Evolutionary conservation across 2,888 invertebrate species (phyloP), one percentile per base, ranked within the genome.

Genomic region (Tuberolachnus salignus): DNA sequence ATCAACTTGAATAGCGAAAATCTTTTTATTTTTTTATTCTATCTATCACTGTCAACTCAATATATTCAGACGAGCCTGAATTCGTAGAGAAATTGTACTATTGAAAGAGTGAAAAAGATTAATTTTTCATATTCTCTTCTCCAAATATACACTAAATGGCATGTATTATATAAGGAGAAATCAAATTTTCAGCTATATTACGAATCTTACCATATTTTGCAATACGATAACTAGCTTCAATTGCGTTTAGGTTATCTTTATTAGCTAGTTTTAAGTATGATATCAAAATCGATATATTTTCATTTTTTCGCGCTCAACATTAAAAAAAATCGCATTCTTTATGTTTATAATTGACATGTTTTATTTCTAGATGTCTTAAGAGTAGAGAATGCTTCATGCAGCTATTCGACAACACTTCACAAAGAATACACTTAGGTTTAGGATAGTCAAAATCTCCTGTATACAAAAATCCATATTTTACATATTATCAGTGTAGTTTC

Each of bases 61-160:
- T 55, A 66, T 67, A 42, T 44, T 55, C 55, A 26, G 69, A 70
- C 46, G 23, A 26, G 69, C 78, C n/a, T 34, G 44, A 78, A 78
- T 70, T 69, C 59, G 46, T 10, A 69, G 57, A 57, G 23, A 51
- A 78, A 78, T 51, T 64, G 78, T 78, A 67, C 69, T 78, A 69
- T 78, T 69, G 78, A 78, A 51, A 78, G 57, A 42, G 78, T 57
- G 23, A 78, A 69, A 42, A 3, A 42, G 21, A 55, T 63, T 21
- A 69, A 46, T 75, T 53, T 64, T 53, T 67, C 46, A 66, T 69
- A 14, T 67, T 44, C 49, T 78, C 46, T 94, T 94, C 88, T 90
- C 94, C 86, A 95, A 78, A 57, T 59, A 78, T 78, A 26, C 19
- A 66, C 49, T 46, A n/a, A 46, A 78, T 44, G 4, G 78, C 51